A percentile compares a stretch with the other conserved stretches of the same genome.
Conservation (phyloP, 2,113 vertebrate genomes). For the Megaleporinus macrocephalus region DNA sequence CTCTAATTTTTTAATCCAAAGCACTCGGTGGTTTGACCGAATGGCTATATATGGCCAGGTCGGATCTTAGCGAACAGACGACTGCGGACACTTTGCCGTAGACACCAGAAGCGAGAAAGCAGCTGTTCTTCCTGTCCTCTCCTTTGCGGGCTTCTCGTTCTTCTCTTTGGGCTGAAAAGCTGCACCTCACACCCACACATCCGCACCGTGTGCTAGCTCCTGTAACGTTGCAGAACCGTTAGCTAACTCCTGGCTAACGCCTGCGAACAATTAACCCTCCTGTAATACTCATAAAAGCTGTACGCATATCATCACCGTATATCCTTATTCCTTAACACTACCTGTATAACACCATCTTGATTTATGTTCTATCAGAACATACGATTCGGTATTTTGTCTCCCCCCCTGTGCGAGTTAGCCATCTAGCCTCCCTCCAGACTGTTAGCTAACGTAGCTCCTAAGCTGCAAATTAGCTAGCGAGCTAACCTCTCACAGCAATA, state of each 20-base stretch:
- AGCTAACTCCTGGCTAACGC: background rate
- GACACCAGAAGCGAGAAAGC: conserved; percentile 28
- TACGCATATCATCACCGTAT: background rate
- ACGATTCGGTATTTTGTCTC: background rate
- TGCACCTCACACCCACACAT: background rate
- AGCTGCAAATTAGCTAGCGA: background rate
- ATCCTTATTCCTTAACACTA: background rate
- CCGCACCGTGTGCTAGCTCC: background rate
- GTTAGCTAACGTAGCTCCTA: background rate
- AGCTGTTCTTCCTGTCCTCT: conserved; percentile 32
- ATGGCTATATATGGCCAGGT: background rate
- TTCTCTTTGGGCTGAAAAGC: background rate
- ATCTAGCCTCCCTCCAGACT: background rate
- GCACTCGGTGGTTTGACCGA: background rate
- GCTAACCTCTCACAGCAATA: background rate
- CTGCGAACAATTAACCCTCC: background rate
- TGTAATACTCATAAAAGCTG: background rate
- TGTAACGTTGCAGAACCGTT: background rate
- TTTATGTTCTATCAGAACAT: background rate
- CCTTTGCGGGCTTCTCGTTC: conserved; percentile 8
- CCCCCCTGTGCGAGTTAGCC: background rate
- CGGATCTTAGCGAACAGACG: background rate
- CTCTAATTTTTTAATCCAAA: background rate
- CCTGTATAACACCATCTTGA: background rate
- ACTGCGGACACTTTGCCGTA: background rate